These are phyloP conservation scores for Chlamydotis undulata DNA, from an alignment of 2,113 vertebrate species.

Conservation along the genomic window DNA sequence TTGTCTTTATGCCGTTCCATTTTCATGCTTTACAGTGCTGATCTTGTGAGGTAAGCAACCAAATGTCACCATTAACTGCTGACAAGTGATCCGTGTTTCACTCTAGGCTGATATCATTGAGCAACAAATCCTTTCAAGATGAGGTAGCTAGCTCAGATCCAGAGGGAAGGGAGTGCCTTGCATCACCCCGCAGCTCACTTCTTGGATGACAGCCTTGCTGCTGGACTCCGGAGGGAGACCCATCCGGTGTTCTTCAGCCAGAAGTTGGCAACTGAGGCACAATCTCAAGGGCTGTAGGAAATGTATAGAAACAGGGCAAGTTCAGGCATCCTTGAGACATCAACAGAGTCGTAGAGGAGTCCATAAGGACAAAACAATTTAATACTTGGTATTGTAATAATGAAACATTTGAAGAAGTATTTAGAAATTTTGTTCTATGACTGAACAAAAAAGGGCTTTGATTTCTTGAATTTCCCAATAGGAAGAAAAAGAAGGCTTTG, in stretches of 20 bases:
- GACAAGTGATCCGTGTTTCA: conserved; percentile 61
- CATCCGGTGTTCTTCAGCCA: conserved; percentile 37
- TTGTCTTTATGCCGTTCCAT: background rate
- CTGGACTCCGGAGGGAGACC: conserved; percentile 1
- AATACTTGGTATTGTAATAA: background rate
- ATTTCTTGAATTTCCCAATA: conserved; percentile 11
- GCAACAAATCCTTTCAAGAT: conserved; percentile 75
- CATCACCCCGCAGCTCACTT: conserved; percentile 42
- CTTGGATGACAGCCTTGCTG: conserved; percentile 53
- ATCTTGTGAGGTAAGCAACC: conserved; percentile 60
- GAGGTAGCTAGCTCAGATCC: conserved; percentile 68
- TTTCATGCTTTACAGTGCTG: conserved; percentile 53
- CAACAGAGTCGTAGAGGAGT: background rate
- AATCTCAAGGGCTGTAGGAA: background rate
- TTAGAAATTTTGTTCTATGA: background rate
- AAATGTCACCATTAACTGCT: conserved; percentile 70
- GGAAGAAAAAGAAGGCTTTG: background rate
- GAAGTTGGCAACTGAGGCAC: conserved; percentile 17
- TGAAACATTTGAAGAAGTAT: background rate
- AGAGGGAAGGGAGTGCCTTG: conserved; percentile 61
- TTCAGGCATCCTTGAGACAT: background rate
- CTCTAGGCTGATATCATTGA: conserved; percentile 60
- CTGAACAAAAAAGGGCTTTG: background rate
- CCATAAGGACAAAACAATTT: background rate
- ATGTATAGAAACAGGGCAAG: background rate